These are phyloP conservation scores for Anticlea derivata DNA, from an alignment of 2,888 invertebrate species.

Conservation along the genomic window DNA sequence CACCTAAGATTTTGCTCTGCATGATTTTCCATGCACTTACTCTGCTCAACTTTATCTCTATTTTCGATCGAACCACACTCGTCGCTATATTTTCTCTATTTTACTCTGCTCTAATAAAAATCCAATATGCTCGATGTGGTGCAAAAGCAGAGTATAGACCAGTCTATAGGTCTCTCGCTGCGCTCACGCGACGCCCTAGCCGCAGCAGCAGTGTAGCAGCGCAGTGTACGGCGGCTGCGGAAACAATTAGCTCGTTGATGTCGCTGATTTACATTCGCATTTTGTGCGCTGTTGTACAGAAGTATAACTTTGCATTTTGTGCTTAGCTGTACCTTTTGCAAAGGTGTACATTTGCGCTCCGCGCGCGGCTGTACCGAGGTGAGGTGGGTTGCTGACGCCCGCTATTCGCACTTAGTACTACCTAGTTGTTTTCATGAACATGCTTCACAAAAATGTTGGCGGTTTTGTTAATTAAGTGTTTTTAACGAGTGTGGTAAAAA, in stretches of 20 bases:
- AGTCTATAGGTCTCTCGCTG: background rate
- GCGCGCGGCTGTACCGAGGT: background rate
- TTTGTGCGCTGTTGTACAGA: constrained; percentile 19
- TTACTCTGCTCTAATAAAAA: no score
- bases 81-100: no score
- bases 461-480: background rate
- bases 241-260: constrained; percentile 40
- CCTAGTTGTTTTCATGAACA: background rate
- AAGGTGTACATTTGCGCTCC: constrained; percentile 8
- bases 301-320: constrained; percentile 7
- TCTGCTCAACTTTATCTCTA: no score
- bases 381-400: background rate
- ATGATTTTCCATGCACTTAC: no score
- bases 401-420: no score
- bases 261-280: constrained; percentile 37
- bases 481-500: background rate
- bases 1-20: no score
- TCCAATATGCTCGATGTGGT: no score
- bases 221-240: constrained; percentile 15
- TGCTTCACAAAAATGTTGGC: background rate
- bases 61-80: no score
- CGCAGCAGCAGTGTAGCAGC: background rate
- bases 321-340: constrained; percentile 3
- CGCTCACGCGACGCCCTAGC: background rate
- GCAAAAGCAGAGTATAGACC: no score